These are phyloP conservation scores for Centropristis striata DNA, from an alignment of 2,113 vertebrate species.

Conservation along the genomic window DNA sequence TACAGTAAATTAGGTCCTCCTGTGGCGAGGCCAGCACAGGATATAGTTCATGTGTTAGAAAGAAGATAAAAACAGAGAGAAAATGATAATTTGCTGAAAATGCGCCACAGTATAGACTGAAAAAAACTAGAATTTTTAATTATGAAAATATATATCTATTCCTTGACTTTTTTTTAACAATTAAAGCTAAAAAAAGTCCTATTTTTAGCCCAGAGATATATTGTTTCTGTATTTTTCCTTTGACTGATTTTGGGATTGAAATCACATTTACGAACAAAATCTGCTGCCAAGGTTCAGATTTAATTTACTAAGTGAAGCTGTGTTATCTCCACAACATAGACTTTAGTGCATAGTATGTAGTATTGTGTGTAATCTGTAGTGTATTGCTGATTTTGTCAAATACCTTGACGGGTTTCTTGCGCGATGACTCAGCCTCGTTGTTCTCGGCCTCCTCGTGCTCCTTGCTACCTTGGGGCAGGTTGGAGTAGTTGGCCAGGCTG, in stretches of 20 bases:
- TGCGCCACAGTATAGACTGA: not conserved
- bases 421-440: conserved; percentile 89
- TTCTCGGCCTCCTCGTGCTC: conserved; percentile 98
- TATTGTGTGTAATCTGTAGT: not conserved
- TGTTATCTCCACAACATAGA: not conserved
- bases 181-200: not conserved
- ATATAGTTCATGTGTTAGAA: not conserved
- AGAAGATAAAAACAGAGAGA: not conserved
- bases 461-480: conserved; percentile 95
- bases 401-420: conserved; percentile 84
- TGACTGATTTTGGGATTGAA: not conserved
- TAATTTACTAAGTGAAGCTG: not conserved
- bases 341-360: too few species aligned
- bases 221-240: not conserved
- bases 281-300: not conserved
- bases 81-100: not conserved
- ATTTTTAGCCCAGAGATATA: too few species aligned
- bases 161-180: not conserved
- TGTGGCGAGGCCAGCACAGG: not conserved
- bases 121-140: not conserved
- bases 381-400: not conserved
- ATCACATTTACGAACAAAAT: not conserved
- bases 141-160: not conserved
- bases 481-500: conserved; percentile 98
- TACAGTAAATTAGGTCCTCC: not conserved